Evolutionary conservation across 2,797 vertebrate genomes (phyloP).

Genomic region (Ctenopoma multispine): DNA sequence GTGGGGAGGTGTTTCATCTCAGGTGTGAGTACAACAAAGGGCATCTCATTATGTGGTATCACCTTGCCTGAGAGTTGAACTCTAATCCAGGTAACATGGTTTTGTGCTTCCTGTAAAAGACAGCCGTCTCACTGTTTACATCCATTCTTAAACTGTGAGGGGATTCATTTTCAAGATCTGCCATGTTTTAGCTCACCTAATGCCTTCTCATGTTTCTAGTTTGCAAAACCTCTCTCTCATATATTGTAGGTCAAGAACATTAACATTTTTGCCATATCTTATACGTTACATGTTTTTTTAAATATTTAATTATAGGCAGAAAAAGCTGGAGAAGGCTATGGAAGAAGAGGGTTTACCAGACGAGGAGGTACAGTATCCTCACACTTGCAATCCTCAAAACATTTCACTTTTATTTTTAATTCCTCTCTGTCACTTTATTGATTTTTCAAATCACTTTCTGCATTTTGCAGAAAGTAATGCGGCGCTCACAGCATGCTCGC

Average conservation of each 20-base stretch:
- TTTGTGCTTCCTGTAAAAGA: constrained; percentile 1
- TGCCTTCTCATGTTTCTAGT: background rate
- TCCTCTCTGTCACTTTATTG: background rate
- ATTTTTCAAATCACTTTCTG: background rate
- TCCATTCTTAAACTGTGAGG: background rate
- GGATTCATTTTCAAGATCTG: constrained; percentile 23
- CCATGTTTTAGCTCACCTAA: background rate
- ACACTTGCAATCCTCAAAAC: background rate
- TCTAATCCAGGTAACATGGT: constrained; percentile 9
- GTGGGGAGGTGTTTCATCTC: background rate
- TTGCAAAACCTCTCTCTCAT: background rate
- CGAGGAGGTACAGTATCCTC: constrained; percentile 88
- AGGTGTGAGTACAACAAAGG: constrained; percentile 43
- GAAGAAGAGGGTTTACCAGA: constrained; percentile 97
- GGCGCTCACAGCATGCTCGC: constrained; percentile 94
- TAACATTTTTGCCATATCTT: background rate
- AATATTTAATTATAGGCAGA: constrained; percentile 90
- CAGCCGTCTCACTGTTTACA: constrained; percentile 27
- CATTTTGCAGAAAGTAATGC: constrained; percentile 90
- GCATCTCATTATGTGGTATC: constrained; percentile 14
- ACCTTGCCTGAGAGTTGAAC: constrained; percentile 45
- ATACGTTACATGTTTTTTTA: background rate
- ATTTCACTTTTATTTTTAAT: fast-evolving
- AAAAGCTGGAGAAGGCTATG: constrained; percentile 98
- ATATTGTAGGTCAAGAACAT: background rate